Evolutionary conservation across 2,888 invertebrate species (phyloP).

Genomic region (Chrysolina oricalcia): DNA sequence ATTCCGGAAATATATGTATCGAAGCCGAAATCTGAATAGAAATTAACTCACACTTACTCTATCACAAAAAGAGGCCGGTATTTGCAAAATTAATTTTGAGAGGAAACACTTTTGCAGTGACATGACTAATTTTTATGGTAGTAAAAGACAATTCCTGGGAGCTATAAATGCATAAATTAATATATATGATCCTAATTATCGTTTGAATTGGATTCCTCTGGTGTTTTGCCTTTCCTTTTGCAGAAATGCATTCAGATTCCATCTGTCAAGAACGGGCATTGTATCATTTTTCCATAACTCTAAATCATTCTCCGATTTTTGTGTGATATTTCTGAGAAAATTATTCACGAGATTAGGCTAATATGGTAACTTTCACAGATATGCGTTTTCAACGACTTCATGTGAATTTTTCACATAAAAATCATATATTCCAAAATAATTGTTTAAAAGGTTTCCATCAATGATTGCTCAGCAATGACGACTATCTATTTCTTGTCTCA

Average conservation of each 20-base stretch:
- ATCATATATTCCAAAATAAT: too few species aligned
- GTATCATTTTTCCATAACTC: too few species aligned
- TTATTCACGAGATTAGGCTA: too few species aligned
- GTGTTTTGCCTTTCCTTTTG: neutral
- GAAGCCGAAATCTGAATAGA: conserved; percentile 20
- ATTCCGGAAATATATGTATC: conserved; percentile 27
- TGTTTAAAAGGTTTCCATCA: too few species aligned
- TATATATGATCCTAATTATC: neutral
- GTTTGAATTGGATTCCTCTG: neutral
- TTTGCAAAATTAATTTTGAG: neutral
- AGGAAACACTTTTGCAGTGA: neutral
- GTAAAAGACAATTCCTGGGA: neutral
- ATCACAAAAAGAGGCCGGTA: neutral
- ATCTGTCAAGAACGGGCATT: too few species aligned
- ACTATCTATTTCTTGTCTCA: too few species aligned
- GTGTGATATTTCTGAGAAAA: too few species aligned
- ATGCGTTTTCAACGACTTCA: too few species aligned
- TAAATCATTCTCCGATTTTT: too few species aligned
- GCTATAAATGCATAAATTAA: neutral
- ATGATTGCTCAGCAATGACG: too few species aligned
- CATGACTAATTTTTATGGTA: neutral
- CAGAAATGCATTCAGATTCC: neutral
- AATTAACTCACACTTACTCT: conserved; percentile 30
- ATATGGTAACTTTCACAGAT: too few species aligned
- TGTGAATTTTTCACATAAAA: too few species aligned